Base-by-base conservation (phyloP, 2,797 vertebrate species). In the Brotula barbata region DNA sequence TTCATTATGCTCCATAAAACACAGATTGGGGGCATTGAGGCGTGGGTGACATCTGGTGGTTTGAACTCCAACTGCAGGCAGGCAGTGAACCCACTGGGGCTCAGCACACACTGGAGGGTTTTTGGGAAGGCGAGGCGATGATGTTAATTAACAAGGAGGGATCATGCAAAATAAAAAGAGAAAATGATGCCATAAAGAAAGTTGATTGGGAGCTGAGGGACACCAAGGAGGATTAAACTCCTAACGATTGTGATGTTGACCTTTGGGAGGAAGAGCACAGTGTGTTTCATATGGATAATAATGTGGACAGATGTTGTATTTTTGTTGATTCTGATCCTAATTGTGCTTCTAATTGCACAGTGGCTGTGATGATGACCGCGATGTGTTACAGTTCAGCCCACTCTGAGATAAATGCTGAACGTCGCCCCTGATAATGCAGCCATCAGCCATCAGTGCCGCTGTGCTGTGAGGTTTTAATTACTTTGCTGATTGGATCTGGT, bases 11-110 rank as follows among this genome's bases (percentile, higher is more conserved):
- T 36, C 75, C 64, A 65, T 84, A 61, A 66, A 77, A 71, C 16
- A 46, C 52, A 67, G 54, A 75, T 59, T 43, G 54, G 61, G 65
- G 51, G 62, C 65, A 44, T 44, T 55, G 80, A 78, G 45, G 72
- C 71, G 6, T 71, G 80, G 70, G 79, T 68, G 86, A 85, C 89
- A 84, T 81, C 89, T 85, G 81, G 65, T 77, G 89, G 88, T 57
- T 42, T 40, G 33, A 63, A 66, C 47, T 42, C 41, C 8, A 58
- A 78, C 74, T 84, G 75, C 85, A 82, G 8, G 7, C 22, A 63
- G 71, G 55, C 9, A 39, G n/a, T n/a, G 41, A 12, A 22, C 20
- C 36, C 19, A 20, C 50, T 72, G 60, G 15, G 48, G 64, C 56
- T 51, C 48, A 44, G 55, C 58, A 13, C 15, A n/a, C 47, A 19